Base-by-base conservation (phyloP, 2,888 invertebrate genomes). In the Drosophila histrio region DNA sequence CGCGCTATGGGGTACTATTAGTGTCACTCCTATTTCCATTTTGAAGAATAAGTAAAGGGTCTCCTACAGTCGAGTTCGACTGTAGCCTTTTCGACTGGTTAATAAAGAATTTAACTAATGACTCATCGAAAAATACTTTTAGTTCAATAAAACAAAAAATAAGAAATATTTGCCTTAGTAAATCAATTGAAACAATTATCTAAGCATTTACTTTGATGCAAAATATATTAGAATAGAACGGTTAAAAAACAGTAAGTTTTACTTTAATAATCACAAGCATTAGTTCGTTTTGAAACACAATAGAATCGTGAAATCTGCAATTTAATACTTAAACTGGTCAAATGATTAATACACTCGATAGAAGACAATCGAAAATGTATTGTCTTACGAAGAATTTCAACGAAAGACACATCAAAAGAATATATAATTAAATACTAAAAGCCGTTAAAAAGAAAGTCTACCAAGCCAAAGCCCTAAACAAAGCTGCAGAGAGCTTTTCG, bases 371-470 rank as follows among this genome's bases (percentile, higher is more conserved):
- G 11, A 5, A n/a, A 36, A 19, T 30, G 22, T 17, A 44, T 50
- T 44, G 28, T 53, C 13, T 53, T 36, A 32, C 2, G 21, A 58
- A 64, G 22, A 46, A 32, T 17, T 30, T n/a, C 6, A 30, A 50
- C 47, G 34, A 17, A n/a, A 57, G 47, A 11, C 44, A 38, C 49
- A 50, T 53, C 15, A 52, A 61, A 54, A 50, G 67, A 57, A 58
- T 53, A 28, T 7, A 41, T 57, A 64, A 73, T 72, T 69, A 73
- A 56, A 60, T 57, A 56, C 52, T 50, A 30, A 72, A 67, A 54
- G 56, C 66, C 66, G 70, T 60, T 57, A 50, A 21, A 30, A 28
- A 19, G 26, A 28, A 3, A 19, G 7, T 46, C 52, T 44, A 54
- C 9, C n/a, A 15, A 56, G 26, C 8, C 21, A n/a, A 17, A n/a